A percentile compares a stretch with the other conserved stretches of the same genome.
Evolutionary conservation across 1,140 invertebrate genomes (phyloP).

Genomic region (Araneus ventricosus): DNA sequence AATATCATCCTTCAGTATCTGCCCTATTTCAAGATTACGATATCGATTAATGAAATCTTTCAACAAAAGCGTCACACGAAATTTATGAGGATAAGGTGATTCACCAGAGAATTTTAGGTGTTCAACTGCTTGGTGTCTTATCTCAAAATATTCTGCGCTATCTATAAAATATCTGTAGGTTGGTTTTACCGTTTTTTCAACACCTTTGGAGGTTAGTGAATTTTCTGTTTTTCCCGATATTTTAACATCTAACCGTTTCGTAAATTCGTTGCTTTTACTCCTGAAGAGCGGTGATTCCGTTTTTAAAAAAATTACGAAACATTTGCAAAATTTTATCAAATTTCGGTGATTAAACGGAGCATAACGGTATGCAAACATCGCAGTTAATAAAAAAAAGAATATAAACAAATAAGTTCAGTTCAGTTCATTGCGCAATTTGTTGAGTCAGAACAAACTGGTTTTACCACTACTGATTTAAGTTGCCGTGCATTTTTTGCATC

Average conservation of each 20-base stretch:
- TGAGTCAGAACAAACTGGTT: too few relatives aligned
- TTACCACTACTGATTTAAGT: too few relatives aligned
- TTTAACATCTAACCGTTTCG: conserved; percentile 94
- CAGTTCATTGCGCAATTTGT: conserved; percentile 75
- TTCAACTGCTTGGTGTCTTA: conserved; percentile 87
- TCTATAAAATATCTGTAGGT: conserved; percentile 90
- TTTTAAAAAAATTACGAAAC: too few relatives aligned
- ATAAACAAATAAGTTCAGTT: not conserved
- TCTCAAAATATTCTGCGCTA: conserved; percentile 93
- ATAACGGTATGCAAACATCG: not conserved
- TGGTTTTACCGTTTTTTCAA: conserved; percentile 76
- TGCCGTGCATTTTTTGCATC: too few relatives aligned
- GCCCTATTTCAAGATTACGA: conserved; percentile 84
- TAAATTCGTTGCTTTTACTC: conserved; percentile 94
- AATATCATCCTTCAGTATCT: conserved; percentile 87
- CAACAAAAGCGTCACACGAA: conserved; percentile 93
- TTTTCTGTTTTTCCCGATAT: conserved; percentile 84
- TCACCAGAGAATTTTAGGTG: conserved; percentile 88
- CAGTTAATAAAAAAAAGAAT: not conserved
- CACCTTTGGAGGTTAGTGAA: not conserved
- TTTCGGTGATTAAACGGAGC: not conserved
- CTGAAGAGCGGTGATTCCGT: conserved; percentile 40
- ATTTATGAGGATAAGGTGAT: conserved; percentile 99
- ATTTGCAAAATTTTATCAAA: not conserved
- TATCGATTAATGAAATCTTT: conserved; percentile 95